phyloP scores from a whole-genome alignment of 2,113 vertebrate species.

The Ctenomys sociabilis region DNA sequence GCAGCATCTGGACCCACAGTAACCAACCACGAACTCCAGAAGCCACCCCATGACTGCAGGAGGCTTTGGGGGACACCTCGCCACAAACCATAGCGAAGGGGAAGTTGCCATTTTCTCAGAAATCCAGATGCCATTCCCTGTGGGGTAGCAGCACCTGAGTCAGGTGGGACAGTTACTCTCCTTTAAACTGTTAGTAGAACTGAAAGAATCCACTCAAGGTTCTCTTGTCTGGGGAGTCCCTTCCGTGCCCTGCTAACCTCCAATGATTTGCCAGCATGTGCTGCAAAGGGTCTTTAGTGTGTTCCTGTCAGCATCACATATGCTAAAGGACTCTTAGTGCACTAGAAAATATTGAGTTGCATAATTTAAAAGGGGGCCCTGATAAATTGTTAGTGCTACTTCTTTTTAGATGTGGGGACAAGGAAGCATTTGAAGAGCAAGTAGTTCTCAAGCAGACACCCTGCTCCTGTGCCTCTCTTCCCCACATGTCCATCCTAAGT shows the following conservation, averaged over 20 bases:
- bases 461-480: accelerated
- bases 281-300: not conserved
- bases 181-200: not conserved
- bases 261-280: not conserved
- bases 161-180: not conserved
- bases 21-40: too few relatives aligned
- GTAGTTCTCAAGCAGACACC: not conserved
- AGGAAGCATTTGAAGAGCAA: not conserved
- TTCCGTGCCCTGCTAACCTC: not conserved
- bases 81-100: too few relatives aligned
- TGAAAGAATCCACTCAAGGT: not conserved
- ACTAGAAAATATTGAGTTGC: not conserved
- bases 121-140: not conserved
- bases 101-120: not conserved
- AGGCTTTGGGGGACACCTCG: too few relatives aligned
- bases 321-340: not conserved
- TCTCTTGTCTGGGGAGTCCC: not conserved
- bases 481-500: accelerated
- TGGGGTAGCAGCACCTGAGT: not conserved
- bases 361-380: not conserved
- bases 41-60: too few relatives aligned
- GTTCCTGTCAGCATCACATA: not conserved
- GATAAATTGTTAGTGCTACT: not conserved
- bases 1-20: too few relatives aligned
- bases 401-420: not conserved